Evolutionary conservation across 2,888 invertebrate species (phyloP), one percentile per base, ranked within the genome.

Genomic region (Ceratothoa steindachneri): DNA sequence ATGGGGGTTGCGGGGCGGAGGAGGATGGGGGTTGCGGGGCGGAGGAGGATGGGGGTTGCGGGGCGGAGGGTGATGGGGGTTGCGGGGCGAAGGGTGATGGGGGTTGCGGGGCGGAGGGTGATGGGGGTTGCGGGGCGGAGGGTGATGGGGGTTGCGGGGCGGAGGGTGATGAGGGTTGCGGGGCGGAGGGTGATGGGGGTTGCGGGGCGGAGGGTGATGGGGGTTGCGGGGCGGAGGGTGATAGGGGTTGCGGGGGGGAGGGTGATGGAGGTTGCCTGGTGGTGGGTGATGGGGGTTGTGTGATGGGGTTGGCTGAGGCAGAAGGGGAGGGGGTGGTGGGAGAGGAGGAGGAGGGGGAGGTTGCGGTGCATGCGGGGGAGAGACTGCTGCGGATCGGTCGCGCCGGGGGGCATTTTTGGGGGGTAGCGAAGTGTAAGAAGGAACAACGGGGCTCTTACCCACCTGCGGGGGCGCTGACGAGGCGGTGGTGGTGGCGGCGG

Each of bases 91-190:
- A n/a, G n/a, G 7, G 92, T 92, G 0, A 89, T 93, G 27, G 91
- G 91, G 69, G 91, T 93, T 51, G 52, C 19, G 2, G 1, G 1
- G 15, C 15, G 15, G 22, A 41, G 24, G n/a, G 66, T 7, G 5
- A 51, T 2, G 30, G 69, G 22, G 9, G 24, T 60, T 7, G 27
- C 7, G 12, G 29, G 53, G 53, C 5, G 28, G 69, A 22, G 67
- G 67, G 5, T 60, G 51, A 24, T 53, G 52, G 27, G 55, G 70
- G 30, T 72, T 69, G 55, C 64, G 70, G 5, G 69, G 69, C 27
- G 51, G 28, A 30, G 72, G 72, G 7, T 27, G 30, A 19, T 51
- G 55, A 51, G 1, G 52, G n/a, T 51, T 51, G 19, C 15, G 31
- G n/a, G n/a, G 73, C 1, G 52, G 65, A 30, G 72, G 75, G 29